phyloP scores from a whole-genome alignment of 1,140 invertebrate species.

The Papilio machaon region DNA sequence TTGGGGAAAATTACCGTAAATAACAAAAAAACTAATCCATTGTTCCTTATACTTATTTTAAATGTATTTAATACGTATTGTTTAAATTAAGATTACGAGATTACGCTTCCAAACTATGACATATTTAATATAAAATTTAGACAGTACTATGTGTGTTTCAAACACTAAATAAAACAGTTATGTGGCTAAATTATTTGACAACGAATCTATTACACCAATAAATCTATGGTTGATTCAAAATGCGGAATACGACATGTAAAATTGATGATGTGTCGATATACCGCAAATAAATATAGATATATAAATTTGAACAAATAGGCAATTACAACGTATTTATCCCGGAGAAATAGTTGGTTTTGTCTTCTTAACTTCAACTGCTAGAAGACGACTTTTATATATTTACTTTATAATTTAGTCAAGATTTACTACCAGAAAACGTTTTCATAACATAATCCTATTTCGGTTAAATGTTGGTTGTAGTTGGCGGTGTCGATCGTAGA shows the following conservation, averaged over 20 bases:
- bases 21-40: no score
- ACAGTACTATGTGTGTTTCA: neutral
- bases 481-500: neutral
- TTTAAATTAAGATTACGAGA: no score
- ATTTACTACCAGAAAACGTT: neutral
- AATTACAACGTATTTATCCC: neutral
- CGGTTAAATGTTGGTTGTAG: neutral
- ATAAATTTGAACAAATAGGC: neutral
- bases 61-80: no score
- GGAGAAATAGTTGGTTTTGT: no score
- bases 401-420: neutral
- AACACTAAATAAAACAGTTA: constrained; percentile 3
- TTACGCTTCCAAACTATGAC: neutral
- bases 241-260: neutral
- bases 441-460: neutral
- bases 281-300: constrained; percentile 16
- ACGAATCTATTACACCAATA: neutral
- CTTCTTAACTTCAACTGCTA: no score
- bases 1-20: neutral
- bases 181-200: constrained; percentile 19
- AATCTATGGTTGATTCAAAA: constrained; percentile 23
- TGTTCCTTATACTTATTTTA: no score
- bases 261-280: constrained; percentile 13
- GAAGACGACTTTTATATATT: no score
- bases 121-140: neutral